These are phyloP conservation scores for Drosophila triauraria DNA, from an alignment of 1,140 invertebrate genomes.

Conservation along the genomic window DNA sequence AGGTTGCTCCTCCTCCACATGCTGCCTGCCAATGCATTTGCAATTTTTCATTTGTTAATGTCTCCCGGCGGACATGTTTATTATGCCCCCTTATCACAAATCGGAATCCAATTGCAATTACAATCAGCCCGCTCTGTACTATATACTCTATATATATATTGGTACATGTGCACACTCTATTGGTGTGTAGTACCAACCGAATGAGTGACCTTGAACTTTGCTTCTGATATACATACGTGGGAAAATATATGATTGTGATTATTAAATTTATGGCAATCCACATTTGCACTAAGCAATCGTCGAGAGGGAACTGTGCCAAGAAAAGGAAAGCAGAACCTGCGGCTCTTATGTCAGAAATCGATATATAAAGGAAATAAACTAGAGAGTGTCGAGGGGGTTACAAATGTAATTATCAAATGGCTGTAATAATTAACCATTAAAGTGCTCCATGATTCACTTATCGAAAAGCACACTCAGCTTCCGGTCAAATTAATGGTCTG, in stretches of 20 bases:
- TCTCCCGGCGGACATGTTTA: conserved; percentile 23
- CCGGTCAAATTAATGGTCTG: conserved; percentile 4
- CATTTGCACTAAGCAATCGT: conserved; percentile 12
- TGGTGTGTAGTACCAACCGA: conserved; percentile 5
- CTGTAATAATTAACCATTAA: conserved; percentile 1
- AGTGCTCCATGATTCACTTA: too few relatives aligned
- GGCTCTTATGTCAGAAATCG: conserved; percentile 13
- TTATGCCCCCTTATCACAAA: conserved; percentile 35
- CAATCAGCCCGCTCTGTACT: conserved; percentile 28
- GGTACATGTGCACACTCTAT: conserved; percentile 9
- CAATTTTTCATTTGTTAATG: conserved; percentile 32
- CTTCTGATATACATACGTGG: conserved; percentile 22
- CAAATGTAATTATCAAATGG: conserved; percentile 6
- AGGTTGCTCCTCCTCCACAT: background rate
- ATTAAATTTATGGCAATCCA: conserved; percentile 71
- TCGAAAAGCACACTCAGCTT: background rate
- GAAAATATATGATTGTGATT: conserved; percentile 64
- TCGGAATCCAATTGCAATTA: conserved; percentile 48
- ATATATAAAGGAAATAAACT: conserved; percentile 3
- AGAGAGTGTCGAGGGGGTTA: background rate
- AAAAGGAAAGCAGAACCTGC: conserved; percentile 30
- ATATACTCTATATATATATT: background rate
- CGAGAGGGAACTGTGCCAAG: conserved; percentile 15
- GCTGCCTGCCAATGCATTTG: conserved; percentile 9
- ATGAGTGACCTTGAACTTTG: conserved; percentile 65